Evolutionary conservation across 2,113 vertebrate species (phyloP).

Genomic region (Centrocercus urophasianus): DNA sequence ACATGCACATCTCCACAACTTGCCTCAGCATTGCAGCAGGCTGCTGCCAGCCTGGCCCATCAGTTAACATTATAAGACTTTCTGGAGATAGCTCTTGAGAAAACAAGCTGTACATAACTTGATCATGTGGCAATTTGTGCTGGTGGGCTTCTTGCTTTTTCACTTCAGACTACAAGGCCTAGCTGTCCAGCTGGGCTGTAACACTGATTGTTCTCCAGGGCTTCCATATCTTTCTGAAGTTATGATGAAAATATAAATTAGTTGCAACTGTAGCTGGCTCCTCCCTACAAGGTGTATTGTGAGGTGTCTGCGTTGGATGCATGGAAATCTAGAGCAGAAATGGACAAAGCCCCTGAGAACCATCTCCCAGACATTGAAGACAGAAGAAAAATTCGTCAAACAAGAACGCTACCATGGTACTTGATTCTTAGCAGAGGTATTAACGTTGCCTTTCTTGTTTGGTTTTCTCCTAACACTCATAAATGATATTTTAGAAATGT

Average conservation of each 20-base stretch:
- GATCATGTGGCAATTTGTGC: too few species aligned
- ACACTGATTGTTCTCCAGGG: background rate
- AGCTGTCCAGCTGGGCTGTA: background rate
- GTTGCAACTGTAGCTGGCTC: background rate
- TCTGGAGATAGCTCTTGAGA: background rate
- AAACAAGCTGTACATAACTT: background rate
- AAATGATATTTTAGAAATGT: background rate
- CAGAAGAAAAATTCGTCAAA: background rate
- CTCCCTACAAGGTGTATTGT: background rate
- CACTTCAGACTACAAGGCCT: background rate
- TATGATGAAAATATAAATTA: background rate
- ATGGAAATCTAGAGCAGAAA: accelerated
- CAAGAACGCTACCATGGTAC: background rate
- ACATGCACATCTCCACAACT: background rate
- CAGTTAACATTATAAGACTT: background rate
- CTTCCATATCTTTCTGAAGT: background rate
- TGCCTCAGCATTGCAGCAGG: background rate
- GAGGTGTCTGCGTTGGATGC: background rate
- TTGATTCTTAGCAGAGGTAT: background rate
- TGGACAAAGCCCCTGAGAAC: background rate
- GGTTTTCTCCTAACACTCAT: accelerated
- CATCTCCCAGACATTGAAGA: background rate
- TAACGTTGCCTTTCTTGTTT: background rate
- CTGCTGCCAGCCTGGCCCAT: background rate
- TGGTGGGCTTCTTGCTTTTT: background rate